A percentile compares a stretch with the other conserved stretches of the same genome.
Evolutionary conservation across 2,113 vertebrate genomes (phyloP).

Genomic region (Grallaria varia): DNA sequence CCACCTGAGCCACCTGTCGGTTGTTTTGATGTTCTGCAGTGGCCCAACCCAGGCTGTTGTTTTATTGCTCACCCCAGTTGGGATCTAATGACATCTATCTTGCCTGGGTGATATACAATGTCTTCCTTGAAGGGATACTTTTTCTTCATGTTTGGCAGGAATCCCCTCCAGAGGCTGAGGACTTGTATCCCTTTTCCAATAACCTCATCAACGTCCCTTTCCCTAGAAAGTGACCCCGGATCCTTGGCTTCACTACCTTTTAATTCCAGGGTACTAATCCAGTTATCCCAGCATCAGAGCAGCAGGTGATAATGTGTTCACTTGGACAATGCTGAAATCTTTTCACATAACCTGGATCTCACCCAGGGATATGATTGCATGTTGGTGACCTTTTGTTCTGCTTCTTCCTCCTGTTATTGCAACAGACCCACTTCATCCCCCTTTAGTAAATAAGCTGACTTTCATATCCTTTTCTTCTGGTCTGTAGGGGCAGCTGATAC

Average conservation of each 20-base stretch:
- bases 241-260: not conserved
- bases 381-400: not conserved
- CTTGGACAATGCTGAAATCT: not conserved
- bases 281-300: not conserved
- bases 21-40: not conserved
- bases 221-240: not conserved
- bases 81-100: not conserved
- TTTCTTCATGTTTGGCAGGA: not conserved
- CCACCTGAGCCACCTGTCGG: not conserved
- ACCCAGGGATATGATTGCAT: not conserved
- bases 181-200: not conserved
- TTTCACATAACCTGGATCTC: not conserved
- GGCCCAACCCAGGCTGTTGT: rapidly evolving
- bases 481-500: not conserved
- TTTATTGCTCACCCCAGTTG: no score
- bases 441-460: not conserved
- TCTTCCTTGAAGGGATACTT: not conserved
- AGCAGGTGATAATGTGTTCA: not conserved
- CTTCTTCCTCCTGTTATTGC: not conserved
- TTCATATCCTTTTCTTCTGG: not conserved
- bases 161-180: not conserved
- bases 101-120: not conserved
- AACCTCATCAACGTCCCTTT: not conserved
- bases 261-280: not conserved
- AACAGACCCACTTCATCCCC: not conserved